Evolutionary conservation across 2,797 vertebrate species (phyloP), one percentile per base, ranked within the genome.

Genomic region (Diglossa cyanea): DNA sequence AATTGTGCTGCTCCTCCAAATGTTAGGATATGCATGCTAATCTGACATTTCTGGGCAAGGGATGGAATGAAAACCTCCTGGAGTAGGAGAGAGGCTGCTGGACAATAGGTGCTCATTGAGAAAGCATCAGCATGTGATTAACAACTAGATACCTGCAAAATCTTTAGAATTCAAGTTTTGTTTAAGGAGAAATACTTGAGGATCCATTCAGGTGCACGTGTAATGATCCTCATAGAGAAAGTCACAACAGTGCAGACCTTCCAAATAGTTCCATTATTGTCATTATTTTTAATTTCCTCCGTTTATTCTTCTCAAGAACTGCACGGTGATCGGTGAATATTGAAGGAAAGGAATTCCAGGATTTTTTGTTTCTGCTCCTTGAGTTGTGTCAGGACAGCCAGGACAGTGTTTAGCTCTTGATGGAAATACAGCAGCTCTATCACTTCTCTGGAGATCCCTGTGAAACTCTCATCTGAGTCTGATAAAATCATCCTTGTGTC

Each of bases 31-130:
- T 37, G 57, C 50, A 89, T 73, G 48, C 61, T 95, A 95, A 91
- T 89, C 90, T 93, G 94, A 87, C 84, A 90, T 96, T 97, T 97
- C 60, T 75, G 95, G 93, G 53, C 70, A 83, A 93, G n/a, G 53
- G 79, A 55, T n/a, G 7, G 62, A 86, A 88, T 86, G 55, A 94
- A 96, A 95, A 70, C 74, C 37, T 95, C 88, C 73, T 75, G 61
- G 50, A 82, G 35, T 7, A 50, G 60, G 44, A 86, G 37, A 91
- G 94, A 87, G 55, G 80, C 74, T 80, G 37, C 35, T 75, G 74
- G 81, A 84, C 73, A 62, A 44, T 55, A 42, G 20, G 11, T 55
- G 78, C 47, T 50, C 81, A 7, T 37, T 67, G 7, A 65, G 40
- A 15, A 45, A 72, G 55, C 3, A 81, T 7, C 15, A 87, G 9